Conservation (phyloP, 2,888 invertebrate species). For the Diarsia dahlii region DNA sequence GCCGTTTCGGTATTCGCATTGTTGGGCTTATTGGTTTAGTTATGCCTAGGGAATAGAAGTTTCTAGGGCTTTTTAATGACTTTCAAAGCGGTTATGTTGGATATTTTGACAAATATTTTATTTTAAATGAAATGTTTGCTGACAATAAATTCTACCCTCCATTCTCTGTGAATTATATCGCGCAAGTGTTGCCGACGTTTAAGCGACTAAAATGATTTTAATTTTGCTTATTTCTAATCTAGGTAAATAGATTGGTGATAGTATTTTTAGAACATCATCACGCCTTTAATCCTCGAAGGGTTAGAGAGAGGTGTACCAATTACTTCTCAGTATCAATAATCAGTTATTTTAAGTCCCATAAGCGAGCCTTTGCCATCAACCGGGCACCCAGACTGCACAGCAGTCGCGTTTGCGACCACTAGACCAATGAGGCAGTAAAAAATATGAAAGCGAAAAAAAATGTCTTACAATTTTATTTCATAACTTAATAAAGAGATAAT, state of each 20-base stretch:
- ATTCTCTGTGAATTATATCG: slow-evolving; percentile 3
- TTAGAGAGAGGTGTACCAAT: no score
- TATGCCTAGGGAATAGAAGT: slow-evolving; percentile 22
- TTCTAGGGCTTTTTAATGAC: slow-evolving; percentile 47
- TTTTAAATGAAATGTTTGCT: slow-evolving; percentile 37
- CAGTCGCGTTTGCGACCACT: no score
- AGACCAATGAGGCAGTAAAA: no score
- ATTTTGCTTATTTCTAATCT: neutral
- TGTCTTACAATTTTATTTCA: neutral
- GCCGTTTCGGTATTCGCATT: slow-evolving; percentile 46
- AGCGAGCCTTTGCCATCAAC: no score
- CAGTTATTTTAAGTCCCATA: no score
- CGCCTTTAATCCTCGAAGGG: no score
- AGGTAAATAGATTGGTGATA: neutral
- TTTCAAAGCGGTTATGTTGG: slow-evolving; percentile 26
- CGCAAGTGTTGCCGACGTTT: slow-evolving; percentile 10
- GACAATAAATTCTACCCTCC: slow-evolving; percentile 12
- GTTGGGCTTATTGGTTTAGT: slow-evolving; percentile 47
- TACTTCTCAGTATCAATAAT: no score
- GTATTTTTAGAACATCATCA: neutral
- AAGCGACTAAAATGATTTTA: neutral
- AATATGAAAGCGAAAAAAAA: neutral
- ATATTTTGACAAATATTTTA: slow-evolving; percentile 30
- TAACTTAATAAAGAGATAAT: no score
- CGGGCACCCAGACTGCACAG: no score